Percentiles rank a stretch among this genome's conserved stretches.
Conservation (phyloP, 2,113 vertebrate species). For the Protomyctophum bolini region DNA sequence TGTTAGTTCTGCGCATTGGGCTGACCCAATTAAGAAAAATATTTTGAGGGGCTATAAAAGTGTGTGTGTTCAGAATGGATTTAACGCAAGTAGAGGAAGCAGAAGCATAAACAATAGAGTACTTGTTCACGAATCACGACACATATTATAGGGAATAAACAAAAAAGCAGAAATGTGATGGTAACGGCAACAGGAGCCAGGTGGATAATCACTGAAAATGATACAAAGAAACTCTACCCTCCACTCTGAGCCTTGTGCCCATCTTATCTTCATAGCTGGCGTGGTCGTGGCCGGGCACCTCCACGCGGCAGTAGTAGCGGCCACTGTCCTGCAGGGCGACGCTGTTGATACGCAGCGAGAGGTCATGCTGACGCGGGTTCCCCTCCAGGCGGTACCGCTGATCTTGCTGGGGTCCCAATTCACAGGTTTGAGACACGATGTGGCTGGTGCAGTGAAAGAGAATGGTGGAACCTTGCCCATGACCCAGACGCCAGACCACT, state of each 20-base stretch:
- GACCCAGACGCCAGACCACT: constrained; percentile 86
- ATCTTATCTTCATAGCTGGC: constrained; percentile 88
- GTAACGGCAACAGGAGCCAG: no score
- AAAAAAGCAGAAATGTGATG: no score
- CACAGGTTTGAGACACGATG: constrained; percentile 78
- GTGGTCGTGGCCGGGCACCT: constrained; percentile 82
- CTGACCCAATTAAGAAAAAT: not conserved
- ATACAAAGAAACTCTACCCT: constrained; percentile 71
- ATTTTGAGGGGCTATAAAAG: no score
- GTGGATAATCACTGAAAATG: no score
- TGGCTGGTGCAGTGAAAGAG: constrained; percentile 87
- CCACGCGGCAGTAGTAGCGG: constrained; percentile 90
- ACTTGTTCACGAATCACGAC: no score
- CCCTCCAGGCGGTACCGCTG: constrained; percentile 89
- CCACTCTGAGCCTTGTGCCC: constrained; percentile 85
- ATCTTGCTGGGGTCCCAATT: constrained; percentile 81
- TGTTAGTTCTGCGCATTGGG: no score
- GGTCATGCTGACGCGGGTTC: constrained; percentile 86
- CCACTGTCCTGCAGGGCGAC: constrained; percentile 84
- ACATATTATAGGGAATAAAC: no score
- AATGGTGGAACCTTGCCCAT: constrained; percentile 74
- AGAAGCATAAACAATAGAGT: not conserved
- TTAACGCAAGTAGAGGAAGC: no score
- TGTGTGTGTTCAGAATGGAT: no score
- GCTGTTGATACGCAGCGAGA: constrained; percentile 88